Conservation (phyloP, 2,113 vertebrate genomes). For the Apeltes quadracus region DNA sequence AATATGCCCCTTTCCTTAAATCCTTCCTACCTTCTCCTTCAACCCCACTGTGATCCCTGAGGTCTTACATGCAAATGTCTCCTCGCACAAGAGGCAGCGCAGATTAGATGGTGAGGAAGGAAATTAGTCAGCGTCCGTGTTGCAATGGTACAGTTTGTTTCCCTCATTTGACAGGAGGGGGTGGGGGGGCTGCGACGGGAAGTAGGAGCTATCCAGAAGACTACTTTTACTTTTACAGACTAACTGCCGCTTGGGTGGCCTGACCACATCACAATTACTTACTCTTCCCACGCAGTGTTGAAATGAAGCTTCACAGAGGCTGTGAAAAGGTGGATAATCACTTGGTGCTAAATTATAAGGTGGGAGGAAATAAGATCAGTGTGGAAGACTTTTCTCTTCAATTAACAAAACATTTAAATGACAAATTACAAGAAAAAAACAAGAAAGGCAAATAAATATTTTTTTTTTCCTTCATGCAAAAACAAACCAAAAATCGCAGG, state of each 20-base stretch:
- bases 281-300: background rate
- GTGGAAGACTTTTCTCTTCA: background rate
- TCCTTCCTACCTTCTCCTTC: constrained; percentile 48
- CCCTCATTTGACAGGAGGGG: constrained; percentile 12
- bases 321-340: constrained; percentile 9
- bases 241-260: constrained; percentile 55
- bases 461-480: background rate
- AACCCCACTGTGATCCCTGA: constrained; percentile 38
- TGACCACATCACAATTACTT: constrained; percentile 7
- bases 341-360: background rate
- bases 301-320: background rate
- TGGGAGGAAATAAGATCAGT: background rate
- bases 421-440: background rate
- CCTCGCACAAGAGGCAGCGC: constrained; percentile 49
- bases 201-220: constrained; percentile 36
- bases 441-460: background rate
- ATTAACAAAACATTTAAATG: constrained; percentile 7
- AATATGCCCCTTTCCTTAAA: constrained; percentile 48
- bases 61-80: constrained; percentile 62
- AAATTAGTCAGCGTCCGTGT: constrained; percentile 49
- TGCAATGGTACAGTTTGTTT: constrained; percentile 34
- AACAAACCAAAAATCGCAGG: background rate
- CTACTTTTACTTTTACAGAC: constrained; percentile 32
- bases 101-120: constrained; percentile 44
- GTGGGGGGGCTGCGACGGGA: constrained; percentile 22